phyloP scores from a whole-genome alignment of 2,113 vertebrate species.

The Coptodon bakossiorum region DNA sequence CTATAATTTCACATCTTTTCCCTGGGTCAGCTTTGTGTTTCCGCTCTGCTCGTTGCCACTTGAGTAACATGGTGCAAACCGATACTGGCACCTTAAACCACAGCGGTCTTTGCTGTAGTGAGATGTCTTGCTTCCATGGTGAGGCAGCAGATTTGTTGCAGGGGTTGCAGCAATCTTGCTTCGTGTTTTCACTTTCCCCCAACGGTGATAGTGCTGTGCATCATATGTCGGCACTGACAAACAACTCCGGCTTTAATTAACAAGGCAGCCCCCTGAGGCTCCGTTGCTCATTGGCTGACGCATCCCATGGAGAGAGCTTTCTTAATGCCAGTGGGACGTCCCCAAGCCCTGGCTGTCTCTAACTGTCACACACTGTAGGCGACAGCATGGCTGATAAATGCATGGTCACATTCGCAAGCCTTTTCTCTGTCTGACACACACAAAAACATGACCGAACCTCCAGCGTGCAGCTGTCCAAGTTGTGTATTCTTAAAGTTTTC shows the following conservation, averaged over 20 bases:
- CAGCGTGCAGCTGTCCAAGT: conserved; percentile 23
- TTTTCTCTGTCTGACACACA: not conserved
- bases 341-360: conserved; percentile 17
- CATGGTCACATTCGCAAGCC: conserved; percentile 15
- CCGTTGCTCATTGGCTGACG: conserved; percentile 39
- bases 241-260: conserved; percentile 65
- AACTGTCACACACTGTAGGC: conserved; percentile 40
- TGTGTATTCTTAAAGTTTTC: not conserved
- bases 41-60: not conserved
- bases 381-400: conserved; percentile 39
- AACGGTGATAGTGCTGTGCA: conserved; percentile 39
- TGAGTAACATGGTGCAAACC: conserved; percentile 4
- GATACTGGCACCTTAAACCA: conserved; percentile 10
- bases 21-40: not conserved
- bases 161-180: conserved; percentile 37
- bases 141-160: conserved; percentile 56
- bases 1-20: not conserved
- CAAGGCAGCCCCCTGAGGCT: conserved; percentile 40
- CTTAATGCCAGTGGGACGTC: conserved; percentile 56
- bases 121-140: conserved; percentile 31
- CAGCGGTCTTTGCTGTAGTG: not conserved
- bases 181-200: conserved; percentile 37
- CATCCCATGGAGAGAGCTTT: conserved; percentile 50
- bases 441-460: not conserved
- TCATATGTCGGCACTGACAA: conserved; percentile 53